These are phyloP conservation scores for Thysanoteuthis rhombus DNA, from an alignment of 2,888 invertebrate genomes.

Conservation along the genomic window DNA sequence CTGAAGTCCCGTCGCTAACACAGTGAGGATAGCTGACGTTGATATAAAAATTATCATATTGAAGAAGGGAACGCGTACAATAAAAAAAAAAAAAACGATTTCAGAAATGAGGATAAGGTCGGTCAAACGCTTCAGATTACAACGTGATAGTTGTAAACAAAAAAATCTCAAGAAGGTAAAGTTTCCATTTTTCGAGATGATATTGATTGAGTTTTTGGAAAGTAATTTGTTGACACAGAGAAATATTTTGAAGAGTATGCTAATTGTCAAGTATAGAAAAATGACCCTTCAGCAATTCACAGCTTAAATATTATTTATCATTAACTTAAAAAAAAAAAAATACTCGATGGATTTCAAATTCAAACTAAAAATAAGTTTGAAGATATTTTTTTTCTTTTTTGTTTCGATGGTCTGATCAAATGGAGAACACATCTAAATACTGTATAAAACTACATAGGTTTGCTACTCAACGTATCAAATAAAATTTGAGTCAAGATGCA, in stretches of 20 bases:
- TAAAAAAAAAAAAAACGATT: not conserved
- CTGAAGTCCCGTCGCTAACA: conserved; percentile 21
- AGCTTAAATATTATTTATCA: not conserved
- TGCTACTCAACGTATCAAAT: too few species aligned
- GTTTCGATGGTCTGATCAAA: too few species aligned
- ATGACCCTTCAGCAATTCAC: too few species aligned
- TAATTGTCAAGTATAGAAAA: too few species aligned
- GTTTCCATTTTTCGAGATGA: not conserved
- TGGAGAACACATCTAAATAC: too few species aligned
- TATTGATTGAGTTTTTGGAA: not conserved
- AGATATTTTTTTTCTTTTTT: too few species aligned
- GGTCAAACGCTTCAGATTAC: not conserved
- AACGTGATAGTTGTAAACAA: not conserved
- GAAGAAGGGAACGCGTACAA: too few species aligned
- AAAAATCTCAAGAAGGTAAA: not conserved
- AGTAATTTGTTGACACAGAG: too few species aligned
- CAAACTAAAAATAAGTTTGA: too few species aligned
- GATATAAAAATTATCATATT: conserved; percentile 13
- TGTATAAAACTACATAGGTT: too few species aligned
- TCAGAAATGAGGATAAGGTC: not conserved
- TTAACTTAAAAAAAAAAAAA: too few species aligned
- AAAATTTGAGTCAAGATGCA: too few species aligned
- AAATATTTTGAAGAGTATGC: not conserved
- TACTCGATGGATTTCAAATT: not conserved
- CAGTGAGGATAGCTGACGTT: conserved; percentile 13